A percentile compares a stretch with the other conserved stretches of the same genome.
Evolutionary conservation across 2,113 vertebrate species (phyloP).

Genomic region (Amazona vittata): DNA sequence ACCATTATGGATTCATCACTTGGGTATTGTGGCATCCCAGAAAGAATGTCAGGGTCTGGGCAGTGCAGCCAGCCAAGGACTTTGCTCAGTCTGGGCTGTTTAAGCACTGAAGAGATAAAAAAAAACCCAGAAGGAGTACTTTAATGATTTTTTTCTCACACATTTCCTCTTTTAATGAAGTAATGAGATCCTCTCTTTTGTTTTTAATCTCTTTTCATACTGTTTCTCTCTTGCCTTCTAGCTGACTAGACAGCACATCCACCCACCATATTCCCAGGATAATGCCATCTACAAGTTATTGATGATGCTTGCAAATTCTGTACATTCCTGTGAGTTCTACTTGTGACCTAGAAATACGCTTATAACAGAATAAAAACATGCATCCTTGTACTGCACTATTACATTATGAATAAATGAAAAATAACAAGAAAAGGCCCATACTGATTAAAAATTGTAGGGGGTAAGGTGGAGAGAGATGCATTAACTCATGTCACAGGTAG

Average conservation of each 20-base stretch:
- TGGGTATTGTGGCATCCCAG: neutral
- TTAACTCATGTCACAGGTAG: neutral
- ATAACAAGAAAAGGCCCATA: neutral
- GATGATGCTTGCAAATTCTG: neutral
- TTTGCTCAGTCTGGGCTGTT: neutral
- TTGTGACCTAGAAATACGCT: neutral
- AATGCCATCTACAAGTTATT: neutral
- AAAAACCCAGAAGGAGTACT: neutral
- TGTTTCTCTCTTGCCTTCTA: neutral
- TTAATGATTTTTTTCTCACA: neutral
- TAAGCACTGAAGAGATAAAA: neutral
- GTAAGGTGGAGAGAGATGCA: neutral
- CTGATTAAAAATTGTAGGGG: neutral
- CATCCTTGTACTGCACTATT: neutral
- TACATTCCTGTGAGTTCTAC: neutral
- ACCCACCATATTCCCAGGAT: neutral
- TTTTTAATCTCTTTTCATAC: neutral
- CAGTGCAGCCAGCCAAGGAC: neutral
- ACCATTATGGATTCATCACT: no score
- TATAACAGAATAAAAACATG: neutral
- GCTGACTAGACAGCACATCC: neutral
- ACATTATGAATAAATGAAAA: neutral
- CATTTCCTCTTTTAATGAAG: neutral
- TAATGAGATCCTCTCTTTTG: neutral
- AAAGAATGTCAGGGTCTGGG: neutral